These are phyloP conservation scores for Potamilus streckersoni DNA, from an alignment of 1,140 invertebrate genomes.

Conservation along the genomic window DNA sequence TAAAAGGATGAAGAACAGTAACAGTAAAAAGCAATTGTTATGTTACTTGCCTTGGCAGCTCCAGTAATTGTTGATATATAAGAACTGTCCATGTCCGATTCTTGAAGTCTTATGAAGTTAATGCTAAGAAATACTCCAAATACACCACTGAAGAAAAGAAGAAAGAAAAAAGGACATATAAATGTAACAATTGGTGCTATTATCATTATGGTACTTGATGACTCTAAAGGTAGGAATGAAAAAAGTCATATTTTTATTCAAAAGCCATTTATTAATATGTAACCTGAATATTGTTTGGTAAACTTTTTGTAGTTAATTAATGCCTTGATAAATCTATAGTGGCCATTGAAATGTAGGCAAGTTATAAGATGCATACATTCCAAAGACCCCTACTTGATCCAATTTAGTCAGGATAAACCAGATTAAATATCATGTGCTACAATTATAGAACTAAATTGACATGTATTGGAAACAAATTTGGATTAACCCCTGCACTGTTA, in stretches of 20 bases:
- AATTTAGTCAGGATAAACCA: too few relatives aligned
- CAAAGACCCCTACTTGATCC: too few relatives aligned
- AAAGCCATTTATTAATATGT: neutral
- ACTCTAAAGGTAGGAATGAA: neutral
- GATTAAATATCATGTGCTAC: too few relatives aligned
- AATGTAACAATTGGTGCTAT: neutral
- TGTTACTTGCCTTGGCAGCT: slow-evolving; percentile 24
- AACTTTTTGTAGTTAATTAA: too few relatives aligned
- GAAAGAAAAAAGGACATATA: neutral
- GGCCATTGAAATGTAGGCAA: too few relatives aligned
- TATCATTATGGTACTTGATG: neutral
- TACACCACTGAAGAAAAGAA: slow-evolving; percentile 31
- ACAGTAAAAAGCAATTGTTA: slow-evolving; percentile 1
- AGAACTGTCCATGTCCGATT: slow-evolving; percentile 16
- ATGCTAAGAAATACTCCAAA: slow-evolving; percentile 38
- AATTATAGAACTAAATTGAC: too few relatives aligned
- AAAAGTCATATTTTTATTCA: neutral
- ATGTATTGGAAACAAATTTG: too few relatives aligned
- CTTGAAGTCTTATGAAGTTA: slow-evolving; percentile 29
- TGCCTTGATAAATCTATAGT: too few relatives aligned
- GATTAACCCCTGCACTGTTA: too few relatives aligned
- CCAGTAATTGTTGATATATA: slow-evolving; percentile 23
- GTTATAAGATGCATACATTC: too few relatives aligned
- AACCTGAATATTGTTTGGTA: too few relatives aligned
- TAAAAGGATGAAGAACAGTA: neutral